These are phyloP conservation scores for Phrynocephalus versicolor DNA, from an alignment of 2,113 vertebrate species.

Conservation along the genomic window DNA sequence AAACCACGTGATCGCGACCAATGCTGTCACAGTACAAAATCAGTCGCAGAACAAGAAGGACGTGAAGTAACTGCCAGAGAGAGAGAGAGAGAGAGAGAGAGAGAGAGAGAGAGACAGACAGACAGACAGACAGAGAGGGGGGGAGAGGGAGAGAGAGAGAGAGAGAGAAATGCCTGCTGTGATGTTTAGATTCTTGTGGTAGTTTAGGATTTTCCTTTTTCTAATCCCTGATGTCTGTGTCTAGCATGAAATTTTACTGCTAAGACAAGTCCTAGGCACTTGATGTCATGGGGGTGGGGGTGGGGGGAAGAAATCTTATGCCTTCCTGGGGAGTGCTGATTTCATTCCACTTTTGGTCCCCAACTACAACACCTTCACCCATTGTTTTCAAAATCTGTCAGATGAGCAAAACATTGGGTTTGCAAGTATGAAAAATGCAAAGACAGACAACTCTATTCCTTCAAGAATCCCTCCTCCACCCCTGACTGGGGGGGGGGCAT, in stretches of 20 bases:
- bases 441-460: slow-evolving; percentile 71
- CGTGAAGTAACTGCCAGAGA: too few relatives aligned
- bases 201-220: too few relatives aligned
- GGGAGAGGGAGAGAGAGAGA: too few relatives aligned
- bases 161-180: too few relatives aligned
- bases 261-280: slow-evolving; percentile 42
- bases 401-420: slow-evolving; percentile 71
- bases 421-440: slow-evolving; percentile 75
- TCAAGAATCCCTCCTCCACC: slow-evolving; percentile 55
- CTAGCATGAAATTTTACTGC: not conserved
- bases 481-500: slow-evolving; percentile 42
- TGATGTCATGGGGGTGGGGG: slow-evolving; percentile 29
- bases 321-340: slow-evolving; percentile 75
- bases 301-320: slow-evolving; percentile 59
- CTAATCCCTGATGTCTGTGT: not conserved
- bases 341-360: slow-evolving; percentile 74
- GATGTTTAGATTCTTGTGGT: too few relatives aligned
- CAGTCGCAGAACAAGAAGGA: too few relatives aligned
- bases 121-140: too few relatives aligned
- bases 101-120: too few relatives aligned
- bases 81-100: too few relatives aligned
- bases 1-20: too few relatives aligned
- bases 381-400: slow-evolving; percentile 64
- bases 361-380: slow-evolving; percentile 68
- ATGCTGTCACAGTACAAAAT: too few relatives aligned